Evolutionary conservation across 2,888 invertebrate genomes (phyloP).

Genomic region (Drosophila peninsularis): DNA sequence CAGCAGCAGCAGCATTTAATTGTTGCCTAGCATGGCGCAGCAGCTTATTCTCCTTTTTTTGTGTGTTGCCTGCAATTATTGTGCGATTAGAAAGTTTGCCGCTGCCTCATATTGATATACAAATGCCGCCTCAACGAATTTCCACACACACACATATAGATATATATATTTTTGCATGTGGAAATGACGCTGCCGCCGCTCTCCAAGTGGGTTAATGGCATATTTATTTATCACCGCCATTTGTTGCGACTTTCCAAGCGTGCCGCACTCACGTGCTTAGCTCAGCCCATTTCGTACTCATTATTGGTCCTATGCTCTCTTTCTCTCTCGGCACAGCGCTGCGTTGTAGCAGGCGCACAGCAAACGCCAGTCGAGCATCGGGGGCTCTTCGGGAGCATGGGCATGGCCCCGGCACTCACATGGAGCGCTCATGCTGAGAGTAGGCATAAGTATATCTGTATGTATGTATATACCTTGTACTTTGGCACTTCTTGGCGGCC

Average conservation of each 20-base stretch:
- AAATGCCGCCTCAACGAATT: conserved; percentile 57
- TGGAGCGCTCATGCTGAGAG: conserved; percentile 22
- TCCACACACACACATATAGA: conserved; percentile 8
- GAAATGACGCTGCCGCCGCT: conserved; percentile 40
- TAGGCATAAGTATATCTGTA: conserved; percentile 3
- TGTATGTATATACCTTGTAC: conserved; percentile 10
- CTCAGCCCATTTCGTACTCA: conserved; percentile 26
- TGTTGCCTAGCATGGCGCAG: conserved; percentile 47
- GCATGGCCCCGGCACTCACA: conserved; percentile 1
- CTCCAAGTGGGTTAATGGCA: conserved; percentile 67
- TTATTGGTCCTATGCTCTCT: conserved; percentile 27
- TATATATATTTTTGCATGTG: conserved; percentile 45
- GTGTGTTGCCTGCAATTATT: conserved; percentile 67
- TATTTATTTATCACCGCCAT: conserved; percentile 72
- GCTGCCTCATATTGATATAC: conserved; percentile 61
- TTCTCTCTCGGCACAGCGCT: conserved; percentile 22
- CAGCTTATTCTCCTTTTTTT: conserved; percentile 45
- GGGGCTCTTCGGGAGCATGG: neutral
- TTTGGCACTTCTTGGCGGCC: conserved; percentile 28
- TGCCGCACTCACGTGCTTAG: conserved; percentile 44
- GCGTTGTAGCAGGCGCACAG: conserved; percentile 55
- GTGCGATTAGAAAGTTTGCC: conserved; percentile 81
- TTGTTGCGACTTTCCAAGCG: conserved; percentile 48
- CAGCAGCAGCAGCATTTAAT: conserved; percentile 48
- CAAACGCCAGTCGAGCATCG: conserved; percentile 22